Evolutionary conservation across 2,888 invertebrate species (phyloP), one percentile per base, ranked within the genome.

Genomic region (Schizaphis graminum): DNA sequence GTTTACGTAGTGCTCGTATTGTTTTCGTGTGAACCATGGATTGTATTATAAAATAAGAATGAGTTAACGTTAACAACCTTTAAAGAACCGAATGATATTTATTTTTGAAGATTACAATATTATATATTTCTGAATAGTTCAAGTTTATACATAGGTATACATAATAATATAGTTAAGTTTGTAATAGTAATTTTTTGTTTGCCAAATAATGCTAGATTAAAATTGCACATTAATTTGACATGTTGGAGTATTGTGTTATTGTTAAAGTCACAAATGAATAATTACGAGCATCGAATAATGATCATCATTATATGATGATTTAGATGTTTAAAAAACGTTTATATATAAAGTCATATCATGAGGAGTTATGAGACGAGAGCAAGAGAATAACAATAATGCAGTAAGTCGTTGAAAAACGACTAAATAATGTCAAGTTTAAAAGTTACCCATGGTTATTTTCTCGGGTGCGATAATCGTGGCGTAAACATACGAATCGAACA

Each of bases 401-500:
- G n/a, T 10, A 7, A 53, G 49, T 13, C 77, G 41, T 26, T 16
- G 53, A 16, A 8, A 24, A 77, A 53, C 91, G 41, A 49, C 13
- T 41, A 41, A 91, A 13, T 77, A 77, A 35, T 28, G 49, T 53
- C 49, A 16, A 41, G 77, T 53, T 35, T 84, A 84, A 91, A 91
- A 84, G 84, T 53, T 28, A 91, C 84, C 85, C 21, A 28, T 57
- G 24, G 44, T 11, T 44, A 85, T 85, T 53, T 85, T 44, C 16
- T 44, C 44, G 84, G 44, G 89, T 44, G 61, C 21, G 28, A 89
- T 49, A 77, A 90, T 90, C 67, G 44, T 89, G 56, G 56, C 57
- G 26, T 26, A 26, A 35, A 35, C 90, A 44, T 44, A 90, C 47
- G 61, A 67, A 90, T n/a, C 44, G 2, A 49, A 49, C 28, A n/a